These are phyloP conservation scores for Cygnus atratus DNA, from an alignment of 2,113 vertebrate genomes.

Conservation along the genomic window DNA sequence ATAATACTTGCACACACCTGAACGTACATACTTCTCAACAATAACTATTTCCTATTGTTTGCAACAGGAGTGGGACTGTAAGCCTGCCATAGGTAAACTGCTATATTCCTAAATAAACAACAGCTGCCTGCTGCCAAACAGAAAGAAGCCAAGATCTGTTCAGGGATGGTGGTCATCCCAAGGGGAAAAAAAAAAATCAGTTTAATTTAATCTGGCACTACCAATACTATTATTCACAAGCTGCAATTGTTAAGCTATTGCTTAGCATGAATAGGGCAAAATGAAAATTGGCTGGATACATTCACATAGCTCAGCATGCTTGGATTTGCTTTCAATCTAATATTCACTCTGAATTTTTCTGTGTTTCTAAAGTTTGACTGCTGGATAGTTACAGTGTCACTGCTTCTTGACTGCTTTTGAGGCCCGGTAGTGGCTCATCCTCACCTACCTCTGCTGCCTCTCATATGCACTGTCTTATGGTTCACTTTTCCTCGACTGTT, in stretches of 20 bases:
- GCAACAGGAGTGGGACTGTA: background rate
- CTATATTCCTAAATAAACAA: conserved; percentile 38
- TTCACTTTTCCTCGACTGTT: background rate
- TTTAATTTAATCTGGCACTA: conserved; percentile 45
- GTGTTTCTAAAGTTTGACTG: background rate
- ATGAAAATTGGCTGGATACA: conserved; percentile 38
- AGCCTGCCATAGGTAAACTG: background rate
- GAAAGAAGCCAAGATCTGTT: conserved; percentile 23
- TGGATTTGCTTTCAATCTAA: conserved; percentile 15
- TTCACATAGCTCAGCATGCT: background rate
- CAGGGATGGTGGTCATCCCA: background rate
- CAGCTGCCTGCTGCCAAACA: background rate
- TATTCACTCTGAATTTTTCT: background rate
- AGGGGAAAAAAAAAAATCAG: background rate
- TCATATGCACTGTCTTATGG: accelerated
- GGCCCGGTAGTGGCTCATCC: background rate
- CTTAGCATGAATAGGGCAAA: conserved; percentile 50
- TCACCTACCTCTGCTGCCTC: background rate
- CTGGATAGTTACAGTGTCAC: background rate
- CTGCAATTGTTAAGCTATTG: conserved; percentile 31
- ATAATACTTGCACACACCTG: background rate
- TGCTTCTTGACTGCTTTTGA: background rate
- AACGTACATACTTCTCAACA: background rate
- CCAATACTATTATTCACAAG: background rate
- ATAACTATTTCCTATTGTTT: background rate